Evolutionary conservation across 64 coral and sea anemone genomes (phyloP), one percentile per base, ranked within the genome.

Genomic region (Actinia equina): DNA sequence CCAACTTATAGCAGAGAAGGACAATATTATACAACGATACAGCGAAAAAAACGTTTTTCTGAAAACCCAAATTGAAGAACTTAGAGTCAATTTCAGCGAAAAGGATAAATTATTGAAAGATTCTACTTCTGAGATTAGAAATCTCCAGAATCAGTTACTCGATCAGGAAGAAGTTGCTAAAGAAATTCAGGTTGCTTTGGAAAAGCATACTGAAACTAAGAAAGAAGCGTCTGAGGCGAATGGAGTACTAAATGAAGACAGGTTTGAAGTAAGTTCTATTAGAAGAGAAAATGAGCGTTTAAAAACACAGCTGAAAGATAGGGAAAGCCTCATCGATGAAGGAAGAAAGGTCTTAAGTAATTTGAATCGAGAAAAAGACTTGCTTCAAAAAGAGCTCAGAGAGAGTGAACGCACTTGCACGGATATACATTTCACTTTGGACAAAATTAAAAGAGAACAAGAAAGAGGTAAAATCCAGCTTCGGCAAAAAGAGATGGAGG

Each of bases 251-350:
- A 20, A n/a, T 41, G 90, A 60, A 25, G 30, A 52, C n/a, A 58
- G 77, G 45, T 61, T 92, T 27, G 90, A 95, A 44, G 9, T 86
- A 1, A 89, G 89, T 52, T 52, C 90, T 9, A 22, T 95, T 2
- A 95, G 63, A 77, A 81, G 84, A 41, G 90, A 86, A 86, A 92
- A 86, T 25, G 94, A 92, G 2, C 62, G 43, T 25, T 71, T 92
- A 14, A 85, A 87, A 60, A 79, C 88, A 23, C 87, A 87, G 26
- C 7, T 92, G 7, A 79, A 92, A 57, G 94, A 92, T 44, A 86
- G 86, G 19, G 64, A 53, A 41, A 89, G 44, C 20, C 51, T 44
- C 7, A 80, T 92, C 7, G 69, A 58, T n/a, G 90, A 79, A 37
- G 86, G 85, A 44, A 85, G 87, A 52, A 77, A 82, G 26, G 58